phyloP scores from a whole-genome alignment of 2,888 invertebrate genomes.

The Cotesia congregata region DNA sequence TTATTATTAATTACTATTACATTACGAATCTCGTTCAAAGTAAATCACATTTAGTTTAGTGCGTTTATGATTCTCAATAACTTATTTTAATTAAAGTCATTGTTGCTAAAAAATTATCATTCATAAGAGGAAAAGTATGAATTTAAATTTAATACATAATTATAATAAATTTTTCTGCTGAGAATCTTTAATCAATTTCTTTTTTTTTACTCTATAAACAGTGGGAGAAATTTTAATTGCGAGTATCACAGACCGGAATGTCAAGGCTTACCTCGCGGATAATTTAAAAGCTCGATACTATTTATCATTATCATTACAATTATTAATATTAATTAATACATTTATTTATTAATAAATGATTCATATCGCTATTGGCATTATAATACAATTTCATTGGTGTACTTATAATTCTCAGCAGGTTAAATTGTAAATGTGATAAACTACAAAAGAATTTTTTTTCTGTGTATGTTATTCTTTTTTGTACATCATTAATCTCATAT shows the following conservation, averaged over 20 bases:
- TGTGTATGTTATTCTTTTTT: neutral
- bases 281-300: neutral
- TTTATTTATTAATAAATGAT: neutral
- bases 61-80: slow-evolving; percentile 7
- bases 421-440: neutral
- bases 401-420: neutral
- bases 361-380: neutral
- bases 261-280: neutral
- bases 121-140: slow-evolving; percentile 50
- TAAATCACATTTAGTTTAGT: neutral
- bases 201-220: neutral
- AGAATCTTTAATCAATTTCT: neutral
- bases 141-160: slow-evolving; percentile 40
- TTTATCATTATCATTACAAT: neutral
- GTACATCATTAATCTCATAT: neutral
- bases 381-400: neutral
- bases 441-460: neutral
- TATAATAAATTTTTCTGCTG: neutral
- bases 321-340: neutral
- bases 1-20: neutral
- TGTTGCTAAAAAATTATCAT: slow-evolving; percentile 56
- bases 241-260: slow-evolving; percentile 1
- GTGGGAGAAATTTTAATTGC: neutral
- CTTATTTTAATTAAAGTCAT: slow-evolving; percentile 48
- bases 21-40: neutral